A percentile compares a stretch with the other conserved stretches of the same genome.
These are phyloP conservation scores for Etheostoma cragini DNA, from an alignment of 2,113 vertebrate genomes.

Conservation along the genomic window DNA sequence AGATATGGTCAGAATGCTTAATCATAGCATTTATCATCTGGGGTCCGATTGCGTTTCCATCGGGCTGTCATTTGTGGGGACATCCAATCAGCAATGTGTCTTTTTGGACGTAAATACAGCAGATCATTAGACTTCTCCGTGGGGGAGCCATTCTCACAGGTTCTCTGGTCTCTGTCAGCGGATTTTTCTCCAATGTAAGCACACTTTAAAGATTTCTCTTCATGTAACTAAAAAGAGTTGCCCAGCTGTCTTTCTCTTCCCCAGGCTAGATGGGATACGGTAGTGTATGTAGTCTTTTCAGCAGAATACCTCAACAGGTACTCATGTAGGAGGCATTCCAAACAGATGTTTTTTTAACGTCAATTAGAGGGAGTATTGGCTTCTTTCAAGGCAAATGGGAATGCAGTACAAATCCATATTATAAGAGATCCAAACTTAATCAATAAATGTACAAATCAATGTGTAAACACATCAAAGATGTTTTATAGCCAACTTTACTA, in stretches of 20 bases:
- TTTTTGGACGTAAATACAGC: constrained; percentile 51
- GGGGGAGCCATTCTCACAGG: constrained; percentile 27
- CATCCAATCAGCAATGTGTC: constrained; percentile 53
- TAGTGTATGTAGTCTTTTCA: background rate
- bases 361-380: background rate
- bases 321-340: accelerated
- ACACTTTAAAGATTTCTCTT: constrained; percentile 7
- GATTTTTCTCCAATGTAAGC: constrained; percentile 46
- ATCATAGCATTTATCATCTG: constrained; percentile 49
- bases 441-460: constrained; percentile 28
- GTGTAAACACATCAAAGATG: constrained; percentile 28
- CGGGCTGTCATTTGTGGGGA: constrained; percentile 48
- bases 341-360: background rate
- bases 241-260: background rate
- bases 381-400: constrained; percentile 1
- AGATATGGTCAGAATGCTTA: constrained; percentile 62
- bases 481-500: constrained; percentile 16
- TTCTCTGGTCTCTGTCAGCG: constrained; percentile 32
- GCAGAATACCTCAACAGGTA: background rate
- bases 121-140: constrained; percentile 65
- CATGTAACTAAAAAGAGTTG: background rate
- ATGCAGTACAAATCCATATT: background rate
- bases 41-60: constrained; percentile 64
- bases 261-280: background rate
- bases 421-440: constrained; percentile 17